Evolutionary conservation across 2,888 invertebrate genomes (phyloP).

Genomic region (Pseudococcus viburni): DNA sequence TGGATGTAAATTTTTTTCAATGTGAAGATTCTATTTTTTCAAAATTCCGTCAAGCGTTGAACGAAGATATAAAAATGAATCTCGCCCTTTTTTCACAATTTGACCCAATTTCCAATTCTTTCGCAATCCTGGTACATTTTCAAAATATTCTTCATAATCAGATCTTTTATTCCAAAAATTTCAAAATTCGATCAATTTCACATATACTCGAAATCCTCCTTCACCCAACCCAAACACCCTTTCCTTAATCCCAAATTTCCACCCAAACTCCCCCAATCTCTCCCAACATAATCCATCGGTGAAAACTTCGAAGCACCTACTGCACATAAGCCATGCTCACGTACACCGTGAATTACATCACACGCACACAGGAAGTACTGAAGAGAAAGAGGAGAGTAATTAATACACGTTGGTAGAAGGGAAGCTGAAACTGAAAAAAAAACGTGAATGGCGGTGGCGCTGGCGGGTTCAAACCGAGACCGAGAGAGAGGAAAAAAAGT

Average conservation of each 20-base stretch:
- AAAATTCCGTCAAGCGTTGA: neutral
- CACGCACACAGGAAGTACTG: neutral
- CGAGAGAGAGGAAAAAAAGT: neutral
- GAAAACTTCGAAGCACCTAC: no score
- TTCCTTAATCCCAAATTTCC: no score
- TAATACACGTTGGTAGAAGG: neutral
- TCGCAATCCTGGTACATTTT: neutral
- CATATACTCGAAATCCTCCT: no score
- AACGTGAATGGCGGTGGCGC: neutral
- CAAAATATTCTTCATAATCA: neutral
- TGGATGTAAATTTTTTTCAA: no score
- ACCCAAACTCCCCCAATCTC: no score
- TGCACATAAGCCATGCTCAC: neutral
- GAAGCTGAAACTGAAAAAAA: conserved; percentile 2
- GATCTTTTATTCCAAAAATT: neutral
- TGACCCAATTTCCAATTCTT: neutral
- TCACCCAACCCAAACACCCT: no score
- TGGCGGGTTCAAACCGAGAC: neutral
- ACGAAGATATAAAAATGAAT: neutral
- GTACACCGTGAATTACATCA: neutral
- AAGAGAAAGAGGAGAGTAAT: neutral
- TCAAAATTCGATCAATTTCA: no score
- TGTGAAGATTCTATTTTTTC: no score
- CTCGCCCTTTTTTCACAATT: neutral
- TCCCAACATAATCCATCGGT: no score